Conservation (phyloP, 2,888 invertebrate genomes). For the Noctua fimbriata region DNA sequence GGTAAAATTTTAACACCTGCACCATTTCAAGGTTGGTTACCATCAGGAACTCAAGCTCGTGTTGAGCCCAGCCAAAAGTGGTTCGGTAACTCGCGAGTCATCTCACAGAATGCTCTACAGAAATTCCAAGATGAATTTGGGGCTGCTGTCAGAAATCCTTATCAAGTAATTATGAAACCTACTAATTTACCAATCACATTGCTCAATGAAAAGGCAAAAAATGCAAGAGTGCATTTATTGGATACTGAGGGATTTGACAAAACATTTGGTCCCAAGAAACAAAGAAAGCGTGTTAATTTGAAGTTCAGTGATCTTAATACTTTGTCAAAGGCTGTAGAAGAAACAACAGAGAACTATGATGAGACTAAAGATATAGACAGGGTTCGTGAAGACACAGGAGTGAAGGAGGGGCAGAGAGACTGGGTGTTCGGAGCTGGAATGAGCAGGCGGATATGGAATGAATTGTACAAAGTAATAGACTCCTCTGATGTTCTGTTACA, state of each 20-base stretch:
- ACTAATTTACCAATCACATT: constrained; percentile 98
- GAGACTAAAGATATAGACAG: constrained; percentile 95
- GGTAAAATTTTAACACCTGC: constrained; percentile 98
- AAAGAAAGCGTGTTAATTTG: constrained; percentile 96
- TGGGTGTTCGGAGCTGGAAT: constrained; percentile 99
- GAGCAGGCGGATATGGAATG: constrained; percentile 99
- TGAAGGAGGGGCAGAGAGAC: constrained; percentile 95
- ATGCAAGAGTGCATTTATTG: constrained; percentile 97
- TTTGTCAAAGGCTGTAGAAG: constrained; percentile 93
- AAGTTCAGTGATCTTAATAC: constrained; percentile 94
- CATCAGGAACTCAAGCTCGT: constrained; percentile 97
- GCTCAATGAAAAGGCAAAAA: constrained; percentile 97
- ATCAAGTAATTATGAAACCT: constrained; percentile 99
- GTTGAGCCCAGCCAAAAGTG: constrained; percentile 99
- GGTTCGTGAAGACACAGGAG: constrained; percentile 95
- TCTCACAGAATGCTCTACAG: constrained; percentile 97
- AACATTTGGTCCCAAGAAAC: constrained; percentile 98
- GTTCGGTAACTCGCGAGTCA: constrained; percentile 99
- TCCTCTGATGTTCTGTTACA: constrained; percentile 99
- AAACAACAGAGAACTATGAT: constrained; percentile 94
- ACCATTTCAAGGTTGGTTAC: constrained; percentile 97
- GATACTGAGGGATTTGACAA: constrained; percentile 98
- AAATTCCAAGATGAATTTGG: constrained; percentile 98
- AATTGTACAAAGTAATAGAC: constrained; percentile 99
- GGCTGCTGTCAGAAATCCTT: constrained; percentile 98